phyloP scores from a whole-genome alignment of 2,113 vertebrate genomes.

The Ondatra zibethicus region DNA sequence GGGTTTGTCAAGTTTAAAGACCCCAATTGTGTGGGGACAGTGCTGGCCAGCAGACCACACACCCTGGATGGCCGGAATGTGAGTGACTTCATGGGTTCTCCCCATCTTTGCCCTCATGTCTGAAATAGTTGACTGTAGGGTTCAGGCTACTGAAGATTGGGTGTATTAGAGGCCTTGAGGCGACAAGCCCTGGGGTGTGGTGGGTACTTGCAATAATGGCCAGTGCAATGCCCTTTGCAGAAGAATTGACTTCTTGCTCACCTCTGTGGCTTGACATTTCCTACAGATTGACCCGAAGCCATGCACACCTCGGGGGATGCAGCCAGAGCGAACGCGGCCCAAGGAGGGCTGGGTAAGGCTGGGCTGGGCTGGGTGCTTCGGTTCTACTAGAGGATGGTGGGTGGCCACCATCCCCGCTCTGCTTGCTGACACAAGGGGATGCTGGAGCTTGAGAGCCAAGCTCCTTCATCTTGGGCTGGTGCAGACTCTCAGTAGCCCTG shows the following conservation, averaged over 20 bases:
- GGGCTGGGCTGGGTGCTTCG: neutral
- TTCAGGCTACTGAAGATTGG: neutral
- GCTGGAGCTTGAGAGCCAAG: neutral
- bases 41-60: conserved; percentile 98
- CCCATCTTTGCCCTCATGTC: neutral
- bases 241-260: neutral
- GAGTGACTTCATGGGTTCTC: conserved; percentile 83
- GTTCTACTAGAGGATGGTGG: neutral
- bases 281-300: conserved; percentile 99
- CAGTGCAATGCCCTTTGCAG: neutral
- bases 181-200: neutral
- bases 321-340: conserved; percentile 95
- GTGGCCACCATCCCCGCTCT: neutral
- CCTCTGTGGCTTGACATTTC: conserved; percentile 72
- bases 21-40: conserved; percentile 98
- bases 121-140: neutral
- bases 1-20: conserved; percentile 99
- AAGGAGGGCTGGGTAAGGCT: conserved; percentile 98
- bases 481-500: neutral
- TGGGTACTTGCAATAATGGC: neutral
- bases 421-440: neutral
- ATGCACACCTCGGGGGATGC: conserved; percentile 99
- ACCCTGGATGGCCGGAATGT: conserved; percentile 98
- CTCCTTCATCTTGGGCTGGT: neutral
- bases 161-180: neutral